Evolutionary conservation across 1,140 invertebrate genomes (phyloP).

Genomic region (Ridgeia piscesae): DNA sequence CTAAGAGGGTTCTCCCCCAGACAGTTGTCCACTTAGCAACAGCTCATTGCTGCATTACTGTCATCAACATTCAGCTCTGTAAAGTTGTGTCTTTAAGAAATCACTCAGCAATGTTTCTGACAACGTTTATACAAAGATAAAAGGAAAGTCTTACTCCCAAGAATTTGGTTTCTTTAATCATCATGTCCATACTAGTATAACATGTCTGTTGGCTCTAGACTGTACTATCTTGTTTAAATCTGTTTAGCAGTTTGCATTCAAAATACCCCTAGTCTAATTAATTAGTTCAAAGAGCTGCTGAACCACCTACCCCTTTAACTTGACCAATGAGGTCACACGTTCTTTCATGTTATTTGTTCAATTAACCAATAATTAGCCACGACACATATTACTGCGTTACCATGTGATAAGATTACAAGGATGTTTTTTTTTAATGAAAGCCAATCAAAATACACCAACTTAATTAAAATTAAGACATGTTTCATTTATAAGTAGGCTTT

Average conservation of each 20-base stretch:
- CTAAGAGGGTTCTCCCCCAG: no score
- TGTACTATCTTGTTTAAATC: conserved; percentile 13
- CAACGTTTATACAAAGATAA: not conserved
- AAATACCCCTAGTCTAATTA: not conserved
- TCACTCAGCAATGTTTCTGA: not conserved
- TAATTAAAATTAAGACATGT: not conserved
- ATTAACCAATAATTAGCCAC: not conserved
- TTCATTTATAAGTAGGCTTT: not conserved
- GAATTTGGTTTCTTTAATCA: not conserved
- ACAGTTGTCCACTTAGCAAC: not conserved
- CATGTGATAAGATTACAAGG: not conserved
- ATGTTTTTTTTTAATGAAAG: not conserved
- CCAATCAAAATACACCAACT: not conserved
- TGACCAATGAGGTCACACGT: not conserved
- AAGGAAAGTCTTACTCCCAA: not conserved
- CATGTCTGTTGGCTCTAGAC: not conserved
- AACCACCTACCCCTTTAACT: not conserved
- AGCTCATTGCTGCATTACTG: not conserved
- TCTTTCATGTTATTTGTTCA: not conserved
- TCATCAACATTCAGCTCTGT: not conserved
- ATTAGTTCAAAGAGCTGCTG: not conserved
- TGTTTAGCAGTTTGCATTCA: not conserved
- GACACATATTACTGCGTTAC: not conserved
- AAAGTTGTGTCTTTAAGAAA: not conserved
- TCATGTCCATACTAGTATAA: not conserved